Conservation (phyloP, 1,140 invertebrate species). For the Dendroctonus ponderosae region DNA sequence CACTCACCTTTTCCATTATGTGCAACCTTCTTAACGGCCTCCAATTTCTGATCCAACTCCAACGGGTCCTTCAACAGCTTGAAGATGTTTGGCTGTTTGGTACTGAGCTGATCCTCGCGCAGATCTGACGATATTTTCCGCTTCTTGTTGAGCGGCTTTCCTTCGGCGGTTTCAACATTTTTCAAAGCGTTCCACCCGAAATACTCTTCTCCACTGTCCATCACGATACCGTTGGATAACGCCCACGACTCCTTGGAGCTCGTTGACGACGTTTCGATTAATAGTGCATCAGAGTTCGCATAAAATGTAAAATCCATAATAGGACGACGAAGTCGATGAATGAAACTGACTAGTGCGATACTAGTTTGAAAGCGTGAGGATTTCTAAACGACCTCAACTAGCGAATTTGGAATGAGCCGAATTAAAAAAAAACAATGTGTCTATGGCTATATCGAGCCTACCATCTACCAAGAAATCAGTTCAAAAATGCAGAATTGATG, state of each 20-base stretch:
- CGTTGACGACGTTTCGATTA: constrained; percentile 38
- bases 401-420: too few relatives aligned
- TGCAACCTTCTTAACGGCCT: constrained; percentile 31
- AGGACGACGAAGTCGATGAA: constrained; percentile 5
- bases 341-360: too few relatives aligned
- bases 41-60: constrained; percentile 33
- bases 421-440: not conserved
- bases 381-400: too few relatives aligned
- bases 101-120: constrained; percentile 28
- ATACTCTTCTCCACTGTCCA: constrained; percentile 48
- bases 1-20: constrained; percentile 22
- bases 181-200: constrained; percentile 48
- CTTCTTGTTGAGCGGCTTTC: constrained; percentile 33
- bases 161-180: constrained; percentile 38
- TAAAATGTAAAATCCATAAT: constrained; percentile 51
- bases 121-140: constrained; percentile 35
- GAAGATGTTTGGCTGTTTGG: constrained; percentile 34
- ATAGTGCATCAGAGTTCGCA: constrained; percentile 40
- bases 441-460: too few relatives aligned
- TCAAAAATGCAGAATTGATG: not conserved
- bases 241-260: constrained; percentile 44
- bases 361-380: too few relatives aligned
- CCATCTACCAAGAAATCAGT: not conserved
- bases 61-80: constrained; percentile 38
- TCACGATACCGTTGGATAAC: constrained; percentile 37